Evolutionary conservation across 2,113 vertebrate genomes (phyloP), one percentile per base, ranked within the genome.

Genomic region (Lynx canadensis): DNA sequence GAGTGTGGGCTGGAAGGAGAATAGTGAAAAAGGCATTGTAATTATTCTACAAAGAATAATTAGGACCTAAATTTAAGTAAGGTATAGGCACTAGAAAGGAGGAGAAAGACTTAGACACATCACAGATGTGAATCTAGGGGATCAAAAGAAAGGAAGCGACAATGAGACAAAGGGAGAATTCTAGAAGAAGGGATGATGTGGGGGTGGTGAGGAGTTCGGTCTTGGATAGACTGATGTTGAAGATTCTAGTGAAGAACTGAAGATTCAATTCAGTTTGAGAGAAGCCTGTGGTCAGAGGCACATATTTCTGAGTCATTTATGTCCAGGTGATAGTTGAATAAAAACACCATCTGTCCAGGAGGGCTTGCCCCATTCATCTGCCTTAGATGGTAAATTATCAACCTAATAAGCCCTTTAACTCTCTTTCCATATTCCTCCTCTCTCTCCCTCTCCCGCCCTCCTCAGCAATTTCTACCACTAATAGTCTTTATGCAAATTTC

Each of bases 401-500:
- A 3, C 60, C 48, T 60, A 16, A 63, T 7, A 68, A 63, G 19
- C 14, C 38, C 9, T 78, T 52, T 45, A 78, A 48, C 89, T 38
- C 15, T 68, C n/a, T 41, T 9, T 69, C 60, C 41, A 27, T 27
- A 48, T 48, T 15, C 14, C 7, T 78, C 14, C 27, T 50, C 29
- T 66, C 55, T n/a, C 36, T 83, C 2, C 9, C 13, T 52, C 4
- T 71, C 14, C 14, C 11, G 13, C 41, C 16, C 69, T 6, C 78
- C 15, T 90, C 48, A 60, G 33, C n/a, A 25, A 16, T 91, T 89
- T 78, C 29, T 85, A 89, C 55, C 73, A 85, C 13, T n/a, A 63
- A 74, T 50, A 60, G 7, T 36, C 31, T 71, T 93, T 36, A 92
- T 74, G 41, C 48, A 94, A 96, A 92, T 86, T 93, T 81, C 19